These are phyloP conservation scores for Ahaetulla prasina DNA, from an alignment of 2,113 vertebrate species.

Conservation along the genomic window DNA sequence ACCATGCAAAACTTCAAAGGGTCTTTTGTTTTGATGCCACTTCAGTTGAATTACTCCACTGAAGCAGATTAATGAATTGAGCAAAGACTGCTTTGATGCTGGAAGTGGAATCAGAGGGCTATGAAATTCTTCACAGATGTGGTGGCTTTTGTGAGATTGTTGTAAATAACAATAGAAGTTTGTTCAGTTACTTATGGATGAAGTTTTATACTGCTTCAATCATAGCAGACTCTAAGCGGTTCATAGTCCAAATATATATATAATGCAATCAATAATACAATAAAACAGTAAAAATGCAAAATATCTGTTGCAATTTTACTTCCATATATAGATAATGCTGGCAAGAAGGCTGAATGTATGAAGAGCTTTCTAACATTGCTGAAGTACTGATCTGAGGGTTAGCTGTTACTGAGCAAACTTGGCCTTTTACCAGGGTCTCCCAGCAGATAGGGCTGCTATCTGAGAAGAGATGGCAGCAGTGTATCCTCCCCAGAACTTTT, in stretches of 20 bases:
- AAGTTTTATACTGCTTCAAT: not conserved
- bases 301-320: not conserved
- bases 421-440: not conserved
- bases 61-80: not conserved
- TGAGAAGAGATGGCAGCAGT: not conserved
- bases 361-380: not conserved
- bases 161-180: not conserved
- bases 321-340: not conserved
- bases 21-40: not conserved
- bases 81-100: not conserved
- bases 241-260: not conserved
- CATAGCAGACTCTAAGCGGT: not conserved
- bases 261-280: not conserved
- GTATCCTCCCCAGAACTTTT: not conserved
- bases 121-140: not conserved
- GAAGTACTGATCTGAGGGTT: not conserved
- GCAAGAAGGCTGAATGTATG: not conserved
- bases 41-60: not conserved
- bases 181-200: not conserved
- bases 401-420: not conserved
- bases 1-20: not conserved
- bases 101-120: not conserved
- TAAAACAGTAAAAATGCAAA: not conserved
- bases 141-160: not conserved
- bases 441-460: not conserved